Evolutionary conservation across 2,888 invertebrate genomes (phyloP).

Genomic region (Agapostemon virescens): DNA sequence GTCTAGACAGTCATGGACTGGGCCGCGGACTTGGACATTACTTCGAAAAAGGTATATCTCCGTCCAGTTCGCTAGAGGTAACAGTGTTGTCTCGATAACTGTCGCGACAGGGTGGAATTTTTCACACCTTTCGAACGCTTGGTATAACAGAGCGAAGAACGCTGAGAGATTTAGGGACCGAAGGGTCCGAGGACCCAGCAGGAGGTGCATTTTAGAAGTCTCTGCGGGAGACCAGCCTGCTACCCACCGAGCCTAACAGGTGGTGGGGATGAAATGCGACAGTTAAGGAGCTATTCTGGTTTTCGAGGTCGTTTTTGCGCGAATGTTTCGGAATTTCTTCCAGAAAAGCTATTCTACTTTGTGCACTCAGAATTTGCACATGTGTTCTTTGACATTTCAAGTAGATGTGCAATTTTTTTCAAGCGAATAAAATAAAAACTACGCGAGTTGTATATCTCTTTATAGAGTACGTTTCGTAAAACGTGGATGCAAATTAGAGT

Average conservation of each 20-base stretch:
- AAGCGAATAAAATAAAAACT: background rate
- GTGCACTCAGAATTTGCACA: background rate
- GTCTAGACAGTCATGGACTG: constrained; percentile 69
- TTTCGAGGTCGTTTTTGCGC: background rate
- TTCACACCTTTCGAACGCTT: background rate
- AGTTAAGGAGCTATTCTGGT: background rate
- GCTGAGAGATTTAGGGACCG: background rate
- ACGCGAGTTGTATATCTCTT: too few species aligned
- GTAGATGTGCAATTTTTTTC: background rate
- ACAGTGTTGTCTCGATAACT: background rate
- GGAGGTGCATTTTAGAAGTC: background rate
- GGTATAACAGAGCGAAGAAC: background rate
- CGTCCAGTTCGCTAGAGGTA: background rate
- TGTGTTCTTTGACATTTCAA: too few species aligned
- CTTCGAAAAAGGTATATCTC: constrained; percentile 72
- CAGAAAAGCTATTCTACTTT: background rate
- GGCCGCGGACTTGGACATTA: constrained; percentile 73
- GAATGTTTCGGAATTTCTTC: background rate
- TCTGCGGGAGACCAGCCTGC: background rate
- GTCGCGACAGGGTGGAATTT: background rate
- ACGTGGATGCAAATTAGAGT: too few species aligned
- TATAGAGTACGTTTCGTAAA: too few species aligned
- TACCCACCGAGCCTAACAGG: background rate
- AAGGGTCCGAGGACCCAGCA: background rate
- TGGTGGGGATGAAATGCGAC: too few species aligned